phyloP scores from a whole-genome alignment of 1,140 invertebrate species.

The Musca vetustissima region DNA sequence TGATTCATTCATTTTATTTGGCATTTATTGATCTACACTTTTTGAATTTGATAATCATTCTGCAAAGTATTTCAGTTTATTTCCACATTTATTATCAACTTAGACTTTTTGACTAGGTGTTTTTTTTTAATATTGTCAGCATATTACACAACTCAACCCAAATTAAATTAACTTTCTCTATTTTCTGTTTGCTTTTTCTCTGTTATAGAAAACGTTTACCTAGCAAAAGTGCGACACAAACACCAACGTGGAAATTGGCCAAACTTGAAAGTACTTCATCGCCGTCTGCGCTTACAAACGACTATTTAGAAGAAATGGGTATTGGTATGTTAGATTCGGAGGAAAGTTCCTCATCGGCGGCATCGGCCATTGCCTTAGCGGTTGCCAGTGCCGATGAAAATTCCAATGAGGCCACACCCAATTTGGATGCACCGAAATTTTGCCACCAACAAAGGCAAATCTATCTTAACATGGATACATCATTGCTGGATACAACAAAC shows the following conservation, averaged over 20 bases:
- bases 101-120: too few relatives aligned
- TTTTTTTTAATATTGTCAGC: too few relatives aligned
- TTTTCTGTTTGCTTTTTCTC: neutral
- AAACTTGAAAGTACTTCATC: slow-evolving; percentile 44
- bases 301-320: slow-evolving; percentile 52
- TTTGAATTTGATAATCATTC: too few relatives aligned
- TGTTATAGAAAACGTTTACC: slow-evolving; percentile 46
- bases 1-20: too few relatives aligned
- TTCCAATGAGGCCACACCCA: slow-evolving; percentile 48
- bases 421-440: slow-evolving; percentile 38
- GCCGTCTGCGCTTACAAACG: slow-evolving; percentile 41
- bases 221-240: slow-evolving; percentile 31
- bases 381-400: slow-evolving; percentile 45
- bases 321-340: slow-evolving; percentile 54
- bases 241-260: slow-evolving; percentile 34
- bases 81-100: too few relatives aligned
- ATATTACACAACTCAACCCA: too few relatives aligned
- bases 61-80: too few relatives aligned
- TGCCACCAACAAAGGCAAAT: slow-evolving; percentile 33
- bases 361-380: slow-evolving; percentile 42
- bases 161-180: neutral
- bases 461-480: slow-evolving; percentile 28
- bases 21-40: too few relatives aligned
- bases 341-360: slow-evolving; percentile 49
- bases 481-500: slow-evolving; percentile 31